Conservation (phyloP, 2,113 vertebrate genomes). For the Phyllopteryx taeniolatus region DNA sequence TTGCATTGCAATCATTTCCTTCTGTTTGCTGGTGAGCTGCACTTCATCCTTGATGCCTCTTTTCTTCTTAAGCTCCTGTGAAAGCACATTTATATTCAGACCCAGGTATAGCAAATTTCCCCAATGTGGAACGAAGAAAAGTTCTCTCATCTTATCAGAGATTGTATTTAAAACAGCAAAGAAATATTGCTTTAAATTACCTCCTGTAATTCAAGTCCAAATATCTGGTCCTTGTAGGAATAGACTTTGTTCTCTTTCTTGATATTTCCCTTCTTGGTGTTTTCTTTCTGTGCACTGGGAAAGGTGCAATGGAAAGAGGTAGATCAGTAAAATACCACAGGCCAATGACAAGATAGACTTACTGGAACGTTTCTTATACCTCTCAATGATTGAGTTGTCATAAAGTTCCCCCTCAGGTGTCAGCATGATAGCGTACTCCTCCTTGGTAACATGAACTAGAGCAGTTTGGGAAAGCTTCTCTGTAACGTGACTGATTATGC, state of each 20-base stretch:
- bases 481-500: constrained; percentile 80
- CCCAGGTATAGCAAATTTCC: neutral
- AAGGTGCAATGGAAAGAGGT: neutral
- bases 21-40: constrained; percentile 92
- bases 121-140: too few species aligned
- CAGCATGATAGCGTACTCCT: constrained; percentile 91
- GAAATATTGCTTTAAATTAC: constrained; percentile 52
- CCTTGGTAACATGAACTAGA: constrained; percentile 82
- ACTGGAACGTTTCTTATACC: constrained; percentile 62
- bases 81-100: neutral
- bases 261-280: constrained; percentile 90
- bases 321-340: neutral
- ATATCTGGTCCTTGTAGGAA: constrained; percentile 97
- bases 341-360: neutral
- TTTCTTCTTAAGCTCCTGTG: constrained; percentile 94
- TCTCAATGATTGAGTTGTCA: constrained; percentile 92
- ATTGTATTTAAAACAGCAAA: neutral
- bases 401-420: constrained; percentile 87
- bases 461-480: constrained; percentile 78
- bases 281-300: constrained; percentile 89
- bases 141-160: too few species aligned
- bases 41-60: constrained; percentile 95
- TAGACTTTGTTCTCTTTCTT: constrained; percentile 98
- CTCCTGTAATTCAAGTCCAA: constrained; percentile 95
- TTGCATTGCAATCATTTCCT: constrained; percentile 90